Evolutionary conservation across 2,888 invertebrate genomes (phyloP).

Genomic region (Sipha maydis): DNA sequence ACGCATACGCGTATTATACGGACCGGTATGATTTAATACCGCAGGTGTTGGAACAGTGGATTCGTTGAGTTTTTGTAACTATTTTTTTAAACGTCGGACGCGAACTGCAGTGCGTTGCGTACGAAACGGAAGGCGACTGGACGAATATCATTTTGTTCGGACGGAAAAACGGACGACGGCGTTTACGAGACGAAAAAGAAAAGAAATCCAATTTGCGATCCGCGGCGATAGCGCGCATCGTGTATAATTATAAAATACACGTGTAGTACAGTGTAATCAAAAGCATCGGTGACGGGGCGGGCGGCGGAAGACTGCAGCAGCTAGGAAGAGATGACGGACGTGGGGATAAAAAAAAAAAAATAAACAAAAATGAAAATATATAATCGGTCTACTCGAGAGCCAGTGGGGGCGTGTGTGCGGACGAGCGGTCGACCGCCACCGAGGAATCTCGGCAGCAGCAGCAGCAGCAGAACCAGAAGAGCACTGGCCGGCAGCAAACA

Average conservation of each 20-base stretch:
- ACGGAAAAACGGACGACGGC: background rate
- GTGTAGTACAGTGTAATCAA: background rate
- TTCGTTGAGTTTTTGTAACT: background rate
- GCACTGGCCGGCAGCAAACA: slow-evolving; percentile 34
- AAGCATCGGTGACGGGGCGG: background rate
- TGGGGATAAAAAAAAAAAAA: background rate
- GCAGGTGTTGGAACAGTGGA: background rate
- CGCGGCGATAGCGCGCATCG: background rate
- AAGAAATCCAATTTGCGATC: slow-evolving; percentile 29
- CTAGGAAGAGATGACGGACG: background rate
- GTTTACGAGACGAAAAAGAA: background rate
- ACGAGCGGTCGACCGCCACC: background rate
- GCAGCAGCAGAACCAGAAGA: background rate
- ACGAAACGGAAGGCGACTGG: slow-evolving; percentile 16
- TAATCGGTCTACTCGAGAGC: background rate
- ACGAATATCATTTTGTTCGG: background rate
- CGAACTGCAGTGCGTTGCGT: background rate
- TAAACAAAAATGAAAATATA: slow-evolving; percentile 1
- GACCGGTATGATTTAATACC: background rate
- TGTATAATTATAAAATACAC: background rate
- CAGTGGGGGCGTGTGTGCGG: slow-evolving; percentile 11
- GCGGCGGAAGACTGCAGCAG: background rate
- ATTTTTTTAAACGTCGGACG: slow-evolving; percentile 28
- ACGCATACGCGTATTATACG: too few species aligned
- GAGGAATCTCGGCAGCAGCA: slow-evolving; percentile 28